phyloP scores from a whole-genome alignment of 2,113 vertebrate genomes.

The Nibea coibor region DNA sequence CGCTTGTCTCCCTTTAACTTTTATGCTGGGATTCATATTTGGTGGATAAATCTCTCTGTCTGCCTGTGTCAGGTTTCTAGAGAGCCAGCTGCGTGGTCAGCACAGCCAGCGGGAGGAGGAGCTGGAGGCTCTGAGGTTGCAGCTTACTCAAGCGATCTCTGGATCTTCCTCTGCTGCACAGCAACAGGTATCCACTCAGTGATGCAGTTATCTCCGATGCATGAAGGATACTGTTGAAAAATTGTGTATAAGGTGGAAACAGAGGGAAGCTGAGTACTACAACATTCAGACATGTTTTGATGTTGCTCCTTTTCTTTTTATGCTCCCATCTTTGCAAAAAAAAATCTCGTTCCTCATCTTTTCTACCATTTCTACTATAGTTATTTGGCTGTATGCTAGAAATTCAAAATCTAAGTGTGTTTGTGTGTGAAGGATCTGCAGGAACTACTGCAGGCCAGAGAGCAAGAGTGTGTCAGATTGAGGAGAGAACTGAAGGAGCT shows the following conservation, averaged over 20 bases:
- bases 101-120: constrained; percentile 77
- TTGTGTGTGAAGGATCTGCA: constrained; percentile 72
- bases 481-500: constrained; percentile 80
- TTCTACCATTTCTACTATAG: neutral
- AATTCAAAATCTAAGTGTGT: constrained; percentile 12
- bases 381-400: neutral
- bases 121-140: constrained; percentile 58
- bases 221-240: neutral
- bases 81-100: constrained; percentile 80
- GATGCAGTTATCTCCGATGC: neutral
- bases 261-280: too few species aligned
- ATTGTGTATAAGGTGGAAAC: neutral
- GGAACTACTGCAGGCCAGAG: constrained; percentile 80
- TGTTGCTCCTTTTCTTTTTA: neutral
- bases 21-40: neutral
- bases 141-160: constrained; percentile 49
- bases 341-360: neutral
- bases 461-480: constrained; percentile 76
- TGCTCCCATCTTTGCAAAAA: neutral
- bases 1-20: too few species aligned
- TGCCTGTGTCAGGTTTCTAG: constrained; percentile 79
- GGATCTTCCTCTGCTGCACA: constrained; percentile 46
- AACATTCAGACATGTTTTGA: neutral
- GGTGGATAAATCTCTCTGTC: neutral
- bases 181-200: constrained; percentile 62